Base-by-base conservation (phyloP, 2,113 vertebrate species). In the Salminus brasiliensis region DNA sequence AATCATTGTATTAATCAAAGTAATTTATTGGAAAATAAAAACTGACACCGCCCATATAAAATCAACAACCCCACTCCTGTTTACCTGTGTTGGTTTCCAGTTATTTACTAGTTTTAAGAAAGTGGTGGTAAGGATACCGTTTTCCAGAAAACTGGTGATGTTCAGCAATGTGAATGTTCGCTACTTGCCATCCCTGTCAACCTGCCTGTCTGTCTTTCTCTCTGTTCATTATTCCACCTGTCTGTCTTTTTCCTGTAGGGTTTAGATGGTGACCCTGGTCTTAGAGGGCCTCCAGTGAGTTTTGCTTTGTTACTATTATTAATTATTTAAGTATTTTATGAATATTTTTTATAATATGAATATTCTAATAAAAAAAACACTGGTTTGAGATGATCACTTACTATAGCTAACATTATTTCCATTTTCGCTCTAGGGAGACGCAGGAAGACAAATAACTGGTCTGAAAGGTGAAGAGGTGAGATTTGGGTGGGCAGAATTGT, bases 381-480 rank as follows among this genome's bases (percentile, higher is more conserved):
- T 2, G n/a, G 12, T 57, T 27, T 57, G 55, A 25, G 8, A 57
- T 21, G 3, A 5, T 62, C 11, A n/a, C 52, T 62, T 11, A 29
- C 3, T 41, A 6, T 16, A 32, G 11, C 67, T 65, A 63, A 4
- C n/a, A 13, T 55, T 67, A 16, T 36, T 41, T 68, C 29, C 1
- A 23, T 8, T 76, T 70, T 71, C 16, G 15, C 13, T 23, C 2
- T 76, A 93, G 92, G 92, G 92, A 69, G 87, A 93, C 65, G 81
- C 76, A 76, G 92, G 91, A 16, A 88, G 87, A 59, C 86, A 87
- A 21, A 52, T 93, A 39, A 60, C 89, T 0, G 92, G 92, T 74
- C 81, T 66, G 34, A 89, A 88, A 89, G 92, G 92, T 87, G 91
- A 91, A 0, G 89, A 92, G 88, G 92, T 93, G 85, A 18, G 5